phyloP scores from a whole-genome alignment of 2,888 invertebrate genomes.

The Plebejus melissa region DNA sequence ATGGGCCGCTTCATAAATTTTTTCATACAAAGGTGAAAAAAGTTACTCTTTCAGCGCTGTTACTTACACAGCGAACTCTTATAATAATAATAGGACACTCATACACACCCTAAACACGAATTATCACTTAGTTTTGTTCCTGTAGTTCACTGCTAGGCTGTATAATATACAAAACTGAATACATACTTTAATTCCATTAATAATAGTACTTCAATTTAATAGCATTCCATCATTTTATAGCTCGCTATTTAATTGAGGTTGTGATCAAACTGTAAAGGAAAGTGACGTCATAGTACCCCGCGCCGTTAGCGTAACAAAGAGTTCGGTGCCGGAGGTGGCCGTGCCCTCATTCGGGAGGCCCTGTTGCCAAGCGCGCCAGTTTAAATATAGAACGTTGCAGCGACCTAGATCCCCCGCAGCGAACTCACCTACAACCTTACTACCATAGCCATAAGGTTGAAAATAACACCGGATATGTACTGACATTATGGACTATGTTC shows the following conservation, averaged over 20 bases:
- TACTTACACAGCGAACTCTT: too few species aligned
- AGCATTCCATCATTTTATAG: background rate
- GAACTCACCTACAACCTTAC: slow-evolving; percentile 34
- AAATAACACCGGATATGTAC: background rate
- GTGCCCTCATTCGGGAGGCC: slow-evolving; percentile 38
- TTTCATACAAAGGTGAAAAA: too few species aligned
- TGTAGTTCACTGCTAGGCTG: too few species aligned
- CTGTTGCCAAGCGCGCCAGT: slow-evolving; percentile 46
- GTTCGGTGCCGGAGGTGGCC: slow-evolving; percentile 29
- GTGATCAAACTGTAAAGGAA: background rate
- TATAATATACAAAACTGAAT: too few species aligned
- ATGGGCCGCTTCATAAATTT: too few species aligned
- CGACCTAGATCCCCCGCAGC: slow-evolving; percentile 35
- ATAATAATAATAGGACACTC: too few species aligned
- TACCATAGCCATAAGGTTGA: background rate
- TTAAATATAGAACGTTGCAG: slow-evolving; percentile 47
- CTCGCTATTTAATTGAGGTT: background rate
- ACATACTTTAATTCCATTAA: too few species aligned
- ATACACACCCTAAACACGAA: too few species aligned
- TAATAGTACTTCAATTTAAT: background rate
- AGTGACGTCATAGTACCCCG: slow-evolving; percentile 3
- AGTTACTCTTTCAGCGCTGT: too few species aligned
- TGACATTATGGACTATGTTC: background rate
- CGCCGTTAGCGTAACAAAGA: slow-evolving; percentile 15
- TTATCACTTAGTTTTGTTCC: too few species aligned